phyloP scores from a whole-genome alignment of 2,797 vertebrate species.

The Tympanoctomys barrerae region DNA sequence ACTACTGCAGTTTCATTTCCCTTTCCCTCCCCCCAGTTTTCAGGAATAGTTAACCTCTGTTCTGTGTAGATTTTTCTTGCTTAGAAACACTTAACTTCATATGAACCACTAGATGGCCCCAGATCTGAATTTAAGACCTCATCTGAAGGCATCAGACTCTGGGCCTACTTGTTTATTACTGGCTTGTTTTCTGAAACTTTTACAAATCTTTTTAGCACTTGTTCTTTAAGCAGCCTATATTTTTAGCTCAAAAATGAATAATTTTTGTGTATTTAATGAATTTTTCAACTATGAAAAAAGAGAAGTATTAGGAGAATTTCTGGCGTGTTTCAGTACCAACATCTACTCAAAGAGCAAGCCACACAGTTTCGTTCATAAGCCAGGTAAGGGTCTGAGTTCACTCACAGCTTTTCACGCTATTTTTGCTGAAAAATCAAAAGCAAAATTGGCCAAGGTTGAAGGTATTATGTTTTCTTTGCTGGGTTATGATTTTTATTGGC shows the following conservation, averaged over 20 bases:
- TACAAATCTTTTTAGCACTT: not conserved
- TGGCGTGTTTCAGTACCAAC: not conserved
- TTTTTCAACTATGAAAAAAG: not conserved
- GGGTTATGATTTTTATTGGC: constrained; percentile 22
- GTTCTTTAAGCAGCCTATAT: not conserved
- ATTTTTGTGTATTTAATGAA: not conserved
- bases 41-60: not conserved
- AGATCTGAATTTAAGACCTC: not conserved
- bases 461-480: not conserved
- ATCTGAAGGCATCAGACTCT: not conserved
- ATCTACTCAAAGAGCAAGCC: not conserved
- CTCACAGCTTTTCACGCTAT: not conserved
- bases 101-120: not conserved
- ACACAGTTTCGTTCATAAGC: not conserved
- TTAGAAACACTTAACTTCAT: not conserved
- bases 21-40: not conserved
- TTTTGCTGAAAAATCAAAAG: not conserved
- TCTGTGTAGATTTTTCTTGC: not conserved
- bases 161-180: too few species aligned
- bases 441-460: not conserved
- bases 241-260: not conserved
- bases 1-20: not conserved
- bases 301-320: not conserved
- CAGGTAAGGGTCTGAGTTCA: not conserved
- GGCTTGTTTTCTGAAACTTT: not conserved